Base-by-base conservation (phyloP, 2,113 vertebrate genomes). In the Siphamia tubifer region DNA sequence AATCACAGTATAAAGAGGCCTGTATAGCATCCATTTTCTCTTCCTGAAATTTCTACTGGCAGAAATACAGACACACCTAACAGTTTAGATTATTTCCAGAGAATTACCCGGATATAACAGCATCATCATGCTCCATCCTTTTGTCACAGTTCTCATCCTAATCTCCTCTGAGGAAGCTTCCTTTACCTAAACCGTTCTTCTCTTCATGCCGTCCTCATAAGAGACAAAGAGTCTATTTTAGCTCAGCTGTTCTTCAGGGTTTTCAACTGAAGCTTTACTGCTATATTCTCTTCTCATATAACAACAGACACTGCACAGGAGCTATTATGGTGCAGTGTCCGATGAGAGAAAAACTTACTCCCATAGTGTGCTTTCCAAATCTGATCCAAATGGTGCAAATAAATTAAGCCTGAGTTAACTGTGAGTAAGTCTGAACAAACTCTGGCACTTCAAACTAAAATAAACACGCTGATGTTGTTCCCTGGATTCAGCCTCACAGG, bases 241-340 rank as follows among this genome's bases (percentile, higher is more conserved):
- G 49, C 21, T 20, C 3, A 43, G 8, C 10, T n/a, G 36, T 32
- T 30, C 2, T 17, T n/a, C 15, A 48, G 35, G 30, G 34, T 57
- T 58, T 70, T 45, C 39, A 77, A 63, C 27, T 40, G 36, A 30
- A 23, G 8, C 24, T n/a, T 77, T 77, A 63, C 17, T 52, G 38
- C 10, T 45, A 3, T 24, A 10, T 30, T 28, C 23, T 44, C 6
- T 15, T 8, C 8, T 8, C 3, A 21, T 2, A 13, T 30, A 30
- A 17, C 6, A 17, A 1, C n/a, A 25, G 51, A 23, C 12, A 9
- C 16, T 35, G 16, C 36, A 13, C 12, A 4, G 15, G 2, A 6
- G 16, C 15, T 32, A 11, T 6, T 20, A 13, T 23, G 13, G 12
- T 28, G 21, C 10, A 21, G 9, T 17, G 8, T 0, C n/a, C n/a